Percentiles rank a stretch among this genome's conserved stretches.
phyloP scores from a whole-genome alignment of 1,140 invertebrate species.

The Penaeus indicus region DNA sequence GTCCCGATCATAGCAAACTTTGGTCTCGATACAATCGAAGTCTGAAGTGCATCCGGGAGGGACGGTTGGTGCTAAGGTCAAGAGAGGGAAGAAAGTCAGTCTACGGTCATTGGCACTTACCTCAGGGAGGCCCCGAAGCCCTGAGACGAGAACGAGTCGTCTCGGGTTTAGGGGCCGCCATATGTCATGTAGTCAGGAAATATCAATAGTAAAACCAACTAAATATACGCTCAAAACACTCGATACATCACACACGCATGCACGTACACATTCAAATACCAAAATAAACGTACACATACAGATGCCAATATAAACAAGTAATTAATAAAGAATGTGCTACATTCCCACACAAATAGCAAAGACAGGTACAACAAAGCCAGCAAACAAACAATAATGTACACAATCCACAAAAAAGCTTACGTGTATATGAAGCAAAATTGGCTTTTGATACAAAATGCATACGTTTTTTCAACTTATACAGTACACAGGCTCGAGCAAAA shows the following conservation, averaged over 20 bases:
- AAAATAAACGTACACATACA: too few species aligned
- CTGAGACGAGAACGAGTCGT: too few species aligned
- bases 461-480: too few species aligned
- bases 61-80: constrained; percentile 43
- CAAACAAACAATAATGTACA: too few species aligned
- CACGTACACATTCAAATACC: constrained; percentile 15
- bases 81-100: constrained; percentile 36
- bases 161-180: neutral
- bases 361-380: too few species aligned
- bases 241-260: constrained; percentile 27
- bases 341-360: too few species aligned
- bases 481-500: too few species aligned
- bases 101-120: constrained; percentile 13
- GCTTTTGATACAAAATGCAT: too few species aligned
- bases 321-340: too few species aligned
- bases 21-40: constrained; percentile 67
- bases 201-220: neutral
- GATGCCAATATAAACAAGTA: too few species aligned
- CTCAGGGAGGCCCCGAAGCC: neutral
- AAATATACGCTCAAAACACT: neutral
- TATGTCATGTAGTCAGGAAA: neutral
- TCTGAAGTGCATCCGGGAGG: constrained; percentile 66
- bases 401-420: too few species aligned
- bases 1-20: constrained; percentile 67
- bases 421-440: too few species aligned